Base-by-base conservation (phyloP, 1,140 invertebrate species). In the Hylaeus anthracinus region DNA sequence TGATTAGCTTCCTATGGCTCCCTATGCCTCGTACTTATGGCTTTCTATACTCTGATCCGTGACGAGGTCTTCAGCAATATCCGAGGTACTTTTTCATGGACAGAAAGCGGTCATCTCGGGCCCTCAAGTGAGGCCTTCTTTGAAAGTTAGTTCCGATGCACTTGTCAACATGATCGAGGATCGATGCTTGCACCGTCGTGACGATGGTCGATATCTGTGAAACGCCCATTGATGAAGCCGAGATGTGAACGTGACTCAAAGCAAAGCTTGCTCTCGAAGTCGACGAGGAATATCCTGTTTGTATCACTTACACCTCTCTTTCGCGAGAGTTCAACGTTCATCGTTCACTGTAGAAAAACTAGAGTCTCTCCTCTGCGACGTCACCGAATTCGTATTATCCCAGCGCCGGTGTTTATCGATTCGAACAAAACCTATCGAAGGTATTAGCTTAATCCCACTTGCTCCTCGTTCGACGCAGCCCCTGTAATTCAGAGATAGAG, bases 401-500 rank as follows among this genome's bases (percentile, higher is more conserved):
- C 4, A 1, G 37, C 15, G n/a, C 2, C 67, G 1, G 12, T 43
- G 67, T 37, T 72, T 53, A 48, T 71, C 67, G 48, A 41, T 51
- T 78, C 63, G 53, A 78, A 78, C 56, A 15, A 63, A 63, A 14
- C 56, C 56, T 53, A 53, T 53, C 39, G 39, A 12, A 53, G 12
- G 39, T 15, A 69, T 72, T 72, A 72, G 58, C 56, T 48, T 72
- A 72, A 78, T 78, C n/a, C 58, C 37, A 26, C 8, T 63, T 72
- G 67, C 55, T 15, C 60, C 43, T 41, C 53, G 41, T 61, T 60
- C 74, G 48, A 45, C 55, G 67, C 26, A 53, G 67, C 51, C n/a
- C 75, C 75, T 78, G 67, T 70, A 78, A 77, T 70, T 77, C 74
- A 77, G 55, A 77, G 45, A 77, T 77, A 77, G 14, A 55, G 9